These are phyloP conservation scores for Laterallus jamaicensis DNA, from an alignment of 2,113 vertebrate genomes.

Conservation along the genomic window DNA sequence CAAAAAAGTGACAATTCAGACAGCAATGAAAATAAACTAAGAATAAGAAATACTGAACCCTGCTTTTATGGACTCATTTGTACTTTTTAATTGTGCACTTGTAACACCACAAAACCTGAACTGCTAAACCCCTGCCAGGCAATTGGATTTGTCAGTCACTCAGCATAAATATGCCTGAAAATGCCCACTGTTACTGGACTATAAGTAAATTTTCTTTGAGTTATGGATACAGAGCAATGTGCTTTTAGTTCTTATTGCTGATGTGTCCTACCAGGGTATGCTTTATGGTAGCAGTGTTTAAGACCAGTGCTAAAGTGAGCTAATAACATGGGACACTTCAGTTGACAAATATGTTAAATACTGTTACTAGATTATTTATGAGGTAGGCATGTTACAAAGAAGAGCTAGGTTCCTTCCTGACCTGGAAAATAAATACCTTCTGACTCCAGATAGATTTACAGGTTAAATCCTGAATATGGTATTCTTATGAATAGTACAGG, in stretches of 20 bases:
- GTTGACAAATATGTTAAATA: not conserved
- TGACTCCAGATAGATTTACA: not conserved
- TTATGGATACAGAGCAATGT: not conserved
- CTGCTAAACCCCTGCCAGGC: not conserved
- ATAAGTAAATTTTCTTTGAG: not conserved
- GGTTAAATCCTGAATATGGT: not conserved
- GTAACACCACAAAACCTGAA: not conserved
- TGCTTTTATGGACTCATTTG: not conserved
- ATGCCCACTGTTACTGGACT: not conserved
- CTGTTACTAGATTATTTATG: not conserved
- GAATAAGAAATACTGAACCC: not conserved
- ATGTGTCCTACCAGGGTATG: not conserved
- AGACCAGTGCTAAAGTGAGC: conserved; percentile 1
- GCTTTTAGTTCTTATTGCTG: not conserved
- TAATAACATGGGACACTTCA: not conserved
- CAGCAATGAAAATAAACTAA: not conserved
- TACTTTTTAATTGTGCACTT: not conserved
- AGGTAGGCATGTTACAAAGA: not conserved
- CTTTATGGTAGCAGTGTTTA: not conserved
- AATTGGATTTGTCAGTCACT: not conserved
- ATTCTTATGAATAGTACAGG: not conserved
- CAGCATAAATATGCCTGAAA: not conserved
- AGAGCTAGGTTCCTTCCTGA: not conserved
- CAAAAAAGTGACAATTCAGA: not conserved
- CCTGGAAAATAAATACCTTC: not conserved